Conservation (phyloP, 2,797 vertebrate genomes). For the Sardinella longiceps region DNA sequence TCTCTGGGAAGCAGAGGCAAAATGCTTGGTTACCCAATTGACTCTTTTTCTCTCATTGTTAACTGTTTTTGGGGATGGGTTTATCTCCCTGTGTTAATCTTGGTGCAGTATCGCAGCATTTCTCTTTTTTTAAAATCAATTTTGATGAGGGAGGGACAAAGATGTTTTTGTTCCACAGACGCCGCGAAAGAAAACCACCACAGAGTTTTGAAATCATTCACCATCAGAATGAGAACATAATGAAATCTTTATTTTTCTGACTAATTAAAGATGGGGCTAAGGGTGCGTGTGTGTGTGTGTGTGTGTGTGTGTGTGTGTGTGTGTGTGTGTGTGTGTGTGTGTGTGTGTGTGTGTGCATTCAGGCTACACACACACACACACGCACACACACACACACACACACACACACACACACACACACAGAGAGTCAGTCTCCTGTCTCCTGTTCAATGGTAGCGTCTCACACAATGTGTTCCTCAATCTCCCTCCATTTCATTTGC, state of each 20-base stretch:
- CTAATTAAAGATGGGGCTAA: slow-evolving; percentile 47
- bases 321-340: slow-evolving; percentile 16
- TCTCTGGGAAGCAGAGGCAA: not conserved
- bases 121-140: slow-evolving; percentile 38
- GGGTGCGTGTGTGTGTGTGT: slow-evolving; percentile 25
- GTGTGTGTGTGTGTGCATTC: slow-evolving; percentile 22
- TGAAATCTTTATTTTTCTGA: slow-evolving; percentile 50
- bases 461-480: slow-evolving; percentile 41
- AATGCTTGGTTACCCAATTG: slow-evolving; percentile 2
- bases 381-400: too few relatives aligned
- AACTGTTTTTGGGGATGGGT: slow-evolving; percentile 41
- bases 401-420: too few relatives aligned
- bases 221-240: slow-evolving; percentile 35
- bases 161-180: slow-evolving; percentile 44
- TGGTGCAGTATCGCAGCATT: slow-evolving; percentile 17
- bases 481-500: slow-evolving; percentile 45
- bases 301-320: slow-evolving; percentile 2
- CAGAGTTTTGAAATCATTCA: slow-evolving; percentile 40
- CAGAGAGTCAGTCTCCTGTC: slow-evolving; percentile 37
- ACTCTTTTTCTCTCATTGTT: slow-evolving; percentile 39
- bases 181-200: slow-evolving; percentile 35
- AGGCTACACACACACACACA: too few relatives aligned
- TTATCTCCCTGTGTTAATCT: slow-evolving; percentile 48
- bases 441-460: slow-evolving; percentile 36
- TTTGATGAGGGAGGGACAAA: slow-evolving; percentile 44